These are phyloP conservation scores for Standfussiana lucernea DNA, from an alignment of 2,888 invertebrate genomes.

Conservation along the genomic window DNA sequence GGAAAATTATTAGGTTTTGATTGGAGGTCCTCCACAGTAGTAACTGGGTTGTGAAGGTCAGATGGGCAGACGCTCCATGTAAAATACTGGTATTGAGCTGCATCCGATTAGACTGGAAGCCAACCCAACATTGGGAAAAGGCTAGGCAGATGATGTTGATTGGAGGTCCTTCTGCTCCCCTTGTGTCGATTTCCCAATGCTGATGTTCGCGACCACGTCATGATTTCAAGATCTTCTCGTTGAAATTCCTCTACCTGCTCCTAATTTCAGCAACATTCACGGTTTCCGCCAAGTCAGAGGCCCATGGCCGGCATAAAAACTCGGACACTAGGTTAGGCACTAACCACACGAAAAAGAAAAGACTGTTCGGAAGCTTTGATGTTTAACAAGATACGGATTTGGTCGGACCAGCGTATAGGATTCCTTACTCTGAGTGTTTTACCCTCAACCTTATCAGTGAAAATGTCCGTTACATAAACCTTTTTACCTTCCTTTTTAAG, in stretches of 20 bases:
- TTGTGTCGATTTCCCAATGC: not conserved
- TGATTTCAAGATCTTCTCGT: not conserved
- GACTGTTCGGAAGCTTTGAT: too few relatives aligned
- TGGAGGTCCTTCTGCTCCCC: not conserved
- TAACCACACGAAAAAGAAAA: too few relatives aligned
- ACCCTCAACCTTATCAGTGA: not conserved
- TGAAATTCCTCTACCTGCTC: not conserved
- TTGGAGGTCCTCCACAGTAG: not conserved
- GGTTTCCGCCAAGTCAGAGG: too few relatives aligned
- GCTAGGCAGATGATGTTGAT: not conserved
- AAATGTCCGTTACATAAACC: not conserved
- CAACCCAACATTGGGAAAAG: not conserved
- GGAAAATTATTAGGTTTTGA: slow-evolving; percentile 5
- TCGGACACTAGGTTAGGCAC: too few relatives aligned
- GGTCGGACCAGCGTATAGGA: not conserved
- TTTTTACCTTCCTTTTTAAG: not conserved
- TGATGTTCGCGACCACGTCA: not conserved
- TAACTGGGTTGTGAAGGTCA: not conserved
- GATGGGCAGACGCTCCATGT: not conserved
- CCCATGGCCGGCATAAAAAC: too few relatives aligned
- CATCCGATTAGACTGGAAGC: not conserved
- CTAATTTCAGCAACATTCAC: too few relatives aligned
- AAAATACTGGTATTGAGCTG: not conserved
- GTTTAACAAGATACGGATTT: not conserved
- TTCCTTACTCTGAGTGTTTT: not conserved